Conservation (phyloP, 2,113 vertebrate genomes). For the Suricata suricatta region DNA sequence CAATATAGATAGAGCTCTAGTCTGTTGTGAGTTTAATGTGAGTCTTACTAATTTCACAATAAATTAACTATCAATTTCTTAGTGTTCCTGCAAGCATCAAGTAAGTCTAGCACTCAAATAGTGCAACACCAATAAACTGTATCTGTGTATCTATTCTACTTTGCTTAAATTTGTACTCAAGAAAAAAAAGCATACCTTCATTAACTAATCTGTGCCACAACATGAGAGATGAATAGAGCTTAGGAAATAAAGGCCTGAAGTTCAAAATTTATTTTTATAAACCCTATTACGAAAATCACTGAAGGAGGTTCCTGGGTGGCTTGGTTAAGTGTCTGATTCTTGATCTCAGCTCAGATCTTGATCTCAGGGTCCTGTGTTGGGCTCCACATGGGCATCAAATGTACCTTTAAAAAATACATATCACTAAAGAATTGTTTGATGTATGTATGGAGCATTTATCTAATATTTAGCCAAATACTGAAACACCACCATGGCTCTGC, state of each 20-base stretch:
- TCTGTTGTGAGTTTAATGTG: background rate
- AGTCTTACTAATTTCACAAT: slow-evolving; percentile 13
- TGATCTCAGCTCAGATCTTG: no score
- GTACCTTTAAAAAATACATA: no score
- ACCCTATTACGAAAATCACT: slow-evolving; percentile 1
- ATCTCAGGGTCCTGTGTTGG: no score
- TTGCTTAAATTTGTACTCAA: slow-evolving; percentile 28
- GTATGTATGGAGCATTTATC: background rate
- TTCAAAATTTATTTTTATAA: slow-evolving; percentile 15
- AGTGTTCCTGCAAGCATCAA: background rate
- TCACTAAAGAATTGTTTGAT: background rate
- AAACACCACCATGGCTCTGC: background rate
- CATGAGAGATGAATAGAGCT: background rate
- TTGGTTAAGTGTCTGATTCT: no score
- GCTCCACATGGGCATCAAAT: no score
- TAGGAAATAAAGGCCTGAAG: slow-evolving; percentile 28
- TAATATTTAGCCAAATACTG: slow-evolving; percentile 13
- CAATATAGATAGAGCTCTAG: background rate
- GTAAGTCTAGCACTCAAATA: slow-evolving; percentile 1
- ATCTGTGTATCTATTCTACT: background rate
- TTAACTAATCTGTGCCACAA: background rate
- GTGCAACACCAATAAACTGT: background rate
- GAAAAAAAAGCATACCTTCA: background rate
- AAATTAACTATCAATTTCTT: background rate
- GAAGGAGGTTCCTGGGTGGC: background rate